Base-by-base conservation (phyloP, 2,113 vertebrate genomes). In the Apeltes quadracus region DNA sequence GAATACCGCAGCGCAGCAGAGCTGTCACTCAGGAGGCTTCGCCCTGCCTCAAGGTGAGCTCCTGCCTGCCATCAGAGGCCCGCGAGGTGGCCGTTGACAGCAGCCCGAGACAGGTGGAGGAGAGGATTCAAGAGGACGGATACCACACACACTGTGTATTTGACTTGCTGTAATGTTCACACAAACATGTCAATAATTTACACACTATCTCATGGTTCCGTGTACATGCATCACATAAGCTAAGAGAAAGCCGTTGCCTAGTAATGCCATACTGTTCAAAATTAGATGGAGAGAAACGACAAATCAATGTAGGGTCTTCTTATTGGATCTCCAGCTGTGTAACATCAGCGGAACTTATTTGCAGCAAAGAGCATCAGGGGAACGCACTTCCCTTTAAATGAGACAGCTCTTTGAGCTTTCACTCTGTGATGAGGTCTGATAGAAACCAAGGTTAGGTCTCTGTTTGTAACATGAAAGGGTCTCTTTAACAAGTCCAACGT, bases 21-120 rank as follows among this genome's bases (percentile, higher is more conserved):
- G 90, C 87, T 69, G 89, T 93, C 92, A 91, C 75, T 93, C 91
- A 91, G 74, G 69, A 81, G 86, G 62, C 87, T 87, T 82, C 68
- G 3, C 76, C 74, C 71, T 78, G 85, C 88, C 83, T 88, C 87
- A 89, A 93, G 91, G 92, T 92, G 89, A 92, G 86, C 80, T 83
- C 74, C 86, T 51, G 81, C 79, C 75, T 81, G 81, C 68, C 70
- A 74, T 87, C 87, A 73, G 84, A 34, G 67, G 56, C 74, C 75
- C 57, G 38, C 78, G 70, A 79, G 89, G 88, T 65, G 59, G 57
- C 57, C 69, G 75, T 63, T 78, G 88, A 91, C 86, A 87, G 84
- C 79, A 73, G 76, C 62, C 51, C 1, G 46, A 84, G 76, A 81
- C 64, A 61, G 12, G 39, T 7, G 29, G 64, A 86, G n/a, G 32